These are phyloP conservation scores for Atractosteus spatula DNA, from an alignment of 2,113 vertebrate species.

Conservation along the genomic window DNA sequence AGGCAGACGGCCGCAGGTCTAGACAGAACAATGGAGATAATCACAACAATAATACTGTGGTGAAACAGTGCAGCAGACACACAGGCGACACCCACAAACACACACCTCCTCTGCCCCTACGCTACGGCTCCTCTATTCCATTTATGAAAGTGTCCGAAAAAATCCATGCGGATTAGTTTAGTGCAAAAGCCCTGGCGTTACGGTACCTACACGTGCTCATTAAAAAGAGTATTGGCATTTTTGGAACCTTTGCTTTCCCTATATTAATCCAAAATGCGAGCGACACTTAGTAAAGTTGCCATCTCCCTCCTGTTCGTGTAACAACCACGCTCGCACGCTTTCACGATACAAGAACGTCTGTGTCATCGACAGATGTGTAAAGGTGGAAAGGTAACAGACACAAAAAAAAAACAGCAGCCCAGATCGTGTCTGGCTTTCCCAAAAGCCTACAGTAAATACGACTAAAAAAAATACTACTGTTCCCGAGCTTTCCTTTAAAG, in stretches of 20 bases:
- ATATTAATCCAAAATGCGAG: slow-evolving; percentile 54
- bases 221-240: slow-evolving; percentile 53
- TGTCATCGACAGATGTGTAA: slow-evolving; percentile 8
- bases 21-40: too few species aligned
- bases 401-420: too few species aligned
- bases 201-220: slow-evolving; percentile 37
- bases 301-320: slow-evolving; percentile 6
- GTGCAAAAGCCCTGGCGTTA: slow-evolving; percentile 51
- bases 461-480: too few species aligned
- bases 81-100: background rate
- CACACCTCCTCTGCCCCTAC: background rate
- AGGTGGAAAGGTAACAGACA: too few species aligned
- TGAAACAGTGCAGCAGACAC: slow-evolving; percentile 2
- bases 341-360: slow-evolving; percentile 9
- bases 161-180: slow-evolving; percentile 70
- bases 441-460: too few species aligned
- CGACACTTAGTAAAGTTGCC: slow-evolving; percentile 3
- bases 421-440: too few species aligned
- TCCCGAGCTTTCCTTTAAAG: too few species aligned
- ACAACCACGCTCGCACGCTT: slow-evolving; percentile 24
- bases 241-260: slow-evolving; percentile 54
- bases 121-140: slow-evolving; percentile 46
- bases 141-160: slow-evolving; percentile 65
- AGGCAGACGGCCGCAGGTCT: too few species aligned
- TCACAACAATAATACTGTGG: too few species aligned